Conservation (phyloP, 2,797 vertebrate genomes). For the Sebastolobus alascanus region DNA sequence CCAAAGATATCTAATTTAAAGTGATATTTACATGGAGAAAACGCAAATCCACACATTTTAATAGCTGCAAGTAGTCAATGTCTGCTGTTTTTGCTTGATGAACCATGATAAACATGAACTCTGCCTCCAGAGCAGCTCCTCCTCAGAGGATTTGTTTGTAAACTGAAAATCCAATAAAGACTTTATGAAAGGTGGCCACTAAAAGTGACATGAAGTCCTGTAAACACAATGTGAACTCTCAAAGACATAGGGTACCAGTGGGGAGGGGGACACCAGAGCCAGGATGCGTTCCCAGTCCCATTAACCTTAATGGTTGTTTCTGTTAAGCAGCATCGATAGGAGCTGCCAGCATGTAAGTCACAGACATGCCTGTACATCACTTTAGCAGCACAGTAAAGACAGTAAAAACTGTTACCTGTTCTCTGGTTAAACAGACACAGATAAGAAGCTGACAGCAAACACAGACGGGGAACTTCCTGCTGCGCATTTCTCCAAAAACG, state of each 20-base stretch:
- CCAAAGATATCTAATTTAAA: too few relatives aligned
- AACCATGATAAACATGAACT: neutral
- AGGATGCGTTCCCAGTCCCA: slow-evolving; percentile 11
- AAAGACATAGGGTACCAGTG: neutral
- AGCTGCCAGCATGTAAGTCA: slow-evolving; percentile 37
- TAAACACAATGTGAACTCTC: slow-evolving; percentile 21
- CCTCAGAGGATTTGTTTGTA: slow-evolving; percentile 24
- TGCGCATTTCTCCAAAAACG: neutral
- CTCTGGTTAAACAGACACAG: neutral
- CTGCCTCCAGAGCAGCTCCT: neutral
- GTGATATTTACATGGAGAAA: too few relatives aligned
- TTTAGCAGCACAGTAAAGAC: slow-evolving; percentile 30
- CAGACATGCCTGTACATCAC: slow-evolving; percentile 21
- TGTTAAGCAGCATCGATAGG: slow-evolving; percentile 13
- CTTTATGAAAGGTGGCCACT: slow-evolving; percentile 24
- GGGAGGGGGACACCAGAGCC: neutral
- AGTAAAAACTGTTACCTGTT: slow-evolving; percentile 13
- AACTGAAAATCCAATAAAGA: slow-evolving; percentile 42
- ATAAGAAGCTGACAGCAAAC: neutral
- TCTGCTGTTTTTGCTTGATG: neutral
- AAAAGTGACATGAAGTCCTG: slow-evolving; percentile 30
- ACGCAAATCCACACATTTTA: too few relatives aligned
- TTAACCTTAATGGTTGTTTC: slow-evolving; percentile 53
- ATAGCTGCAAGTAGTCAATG: too few relatives aligned
- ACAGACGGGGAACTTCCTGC: neutral